Evolutionary conservation across 2,797 vertebrate genomes (phyloP).

Genomic region (Sebastes vulpes): DNA sequence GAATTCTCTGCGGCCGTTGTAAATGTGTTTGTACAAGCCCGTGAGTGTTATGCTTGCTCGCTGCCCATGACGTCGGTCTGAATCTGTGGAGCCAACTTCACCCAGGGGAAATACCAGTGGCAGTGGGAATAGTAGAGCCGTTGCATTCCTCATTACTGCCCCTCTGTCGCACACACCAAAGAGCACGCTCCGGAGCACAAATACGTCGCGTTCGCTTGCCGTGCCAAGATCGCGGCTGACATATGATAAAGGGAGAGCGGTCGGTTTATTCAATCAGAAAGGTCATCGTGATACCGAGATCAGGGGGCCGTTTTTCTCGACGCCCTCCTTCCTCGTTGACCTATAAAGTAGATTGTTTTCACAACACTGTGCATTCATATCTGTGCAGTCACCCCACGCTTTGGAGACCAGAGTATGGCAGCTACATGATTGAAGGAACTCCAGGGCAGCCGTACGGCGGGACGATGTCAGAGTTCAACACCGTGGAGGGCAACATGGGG

Average conservation of each 20-base stretch:
- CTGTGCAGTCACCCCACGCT: slow-evolving; percentile 94
- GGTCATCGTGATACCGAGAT: slow-evolving; percentile 3
- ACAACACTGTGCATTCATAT: slow-evolving; percentile 2
- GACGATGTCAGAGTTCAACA: slow-evolving; percentile 99
- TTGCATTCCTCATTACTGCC: slow-evolving; percentile 83
- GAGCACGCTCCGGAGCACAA: slow-evolving; percentile 56
- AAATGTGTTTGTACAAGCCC: slow-evolving; percentile 67
- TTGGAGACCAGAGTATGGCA: slow-evolving; percentile 98
- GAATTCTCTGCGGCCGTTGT: slow-evolving; percentile 31
- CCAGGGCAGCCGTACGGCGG: slow-evolving; percentile 98
- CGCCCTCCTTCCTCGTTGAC: background rate
- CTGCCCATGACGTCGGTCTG: slow-evolving; percentile 60
- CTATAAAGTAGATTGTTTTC: background rate
- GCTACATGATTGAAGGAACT: slow-evolving; percentile 99
- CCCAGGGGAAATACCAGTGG: slow-evolving; percentile 63
- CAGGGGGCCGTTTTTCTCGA: background rate
- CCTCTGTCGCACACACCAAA: slow-evolving; percentile 77
- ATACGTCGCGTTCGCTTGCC: slow-evolving; percentile 26
- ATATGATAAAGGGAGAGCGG: slow-evolving; percentile 11
- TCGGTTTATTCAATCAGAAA: slow-evolving; percentile 23
- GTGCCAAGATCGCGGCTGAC: slow-evolving; percentile 40
- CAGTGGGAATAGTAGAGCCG: slow-evolving; percentile 68
- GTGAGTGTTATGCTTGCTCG: slow-evolving; percentile 59
- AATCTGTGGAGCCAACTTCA: slow-evolving; percentile 62
- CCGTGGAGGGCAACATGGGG: slow-evolving; percentile 97